Evolutionary conservation across 1,140 invertebrate species (phyloP).

Genomic region (Lordiphosa collinella): DNA sequence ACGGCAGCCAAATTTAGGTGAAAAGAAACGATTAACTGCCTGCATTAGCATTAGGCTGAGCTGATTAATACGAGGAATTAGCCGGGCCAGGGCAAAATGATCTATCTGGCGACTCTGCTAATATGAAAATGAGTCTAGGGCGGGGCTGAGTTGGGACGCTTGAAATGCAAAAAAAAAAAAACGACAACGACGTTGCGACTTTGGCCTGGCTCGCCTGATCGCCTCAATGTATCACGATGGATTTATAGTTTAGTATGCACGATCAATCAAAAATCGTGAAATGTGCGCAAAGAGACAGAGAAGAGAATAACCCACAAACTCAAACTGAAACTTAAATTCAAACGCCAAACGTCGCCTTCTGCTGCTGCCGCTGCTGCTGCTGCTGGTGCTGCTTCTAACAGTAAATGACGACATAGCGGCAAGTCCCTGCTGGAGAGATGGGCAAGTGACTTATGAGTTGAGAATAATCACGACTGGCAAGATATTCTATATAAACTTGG

Average conservation of each 20-base stretch:
- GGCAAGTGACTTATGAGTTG: conserved; percentile 8
- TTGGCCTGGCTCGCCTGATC: conserved; percentile 70
- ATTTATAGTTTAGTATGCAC: conserved; percentile 80
- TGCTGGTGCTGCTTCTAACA: conserved; percentile 44
- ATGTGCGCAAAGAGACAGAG: conserved; percentile 29
- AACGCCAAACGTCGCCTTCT: background rate
- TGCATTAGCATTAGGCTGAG: conserved; percentile 53
- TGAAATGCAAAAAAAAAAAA: conserved; percentile 20
- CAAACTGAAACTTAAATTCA: conserved; percentile 12
- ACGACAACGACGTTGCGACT: conserved; percentile 7
- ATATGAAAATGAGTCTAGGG: conserved; percentile 56
- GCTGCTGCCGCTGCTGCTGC: conserved; percentile 22
- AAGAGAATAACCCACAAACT: conserved; percentile 10
- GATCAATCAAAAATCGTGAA: conserved; percentile 80
- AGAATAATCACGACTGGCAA: too few species aligned
- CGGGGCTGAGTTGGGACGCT: conserved; percentile 22
- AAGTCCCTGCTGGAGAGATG: conserved; percentile 14
- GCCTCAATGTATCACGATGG: conserved; percentile 80
- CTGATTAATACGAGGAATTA: conserved; percentile 74
- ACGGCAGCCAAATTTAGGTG: conserved; percentile 66
- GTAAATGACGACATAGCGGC: conserved; percentile 36
- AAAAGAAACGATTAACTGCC: conserved; percentile 67
- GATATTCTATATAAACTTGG: background rate
- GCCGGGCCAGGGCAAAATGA: conserved; percentile 17
- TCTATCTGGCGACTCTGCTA: conserved; percentile 51